Conservation (phyloP, 2,888 invertebrate species). For the Empis livida region DNA sequence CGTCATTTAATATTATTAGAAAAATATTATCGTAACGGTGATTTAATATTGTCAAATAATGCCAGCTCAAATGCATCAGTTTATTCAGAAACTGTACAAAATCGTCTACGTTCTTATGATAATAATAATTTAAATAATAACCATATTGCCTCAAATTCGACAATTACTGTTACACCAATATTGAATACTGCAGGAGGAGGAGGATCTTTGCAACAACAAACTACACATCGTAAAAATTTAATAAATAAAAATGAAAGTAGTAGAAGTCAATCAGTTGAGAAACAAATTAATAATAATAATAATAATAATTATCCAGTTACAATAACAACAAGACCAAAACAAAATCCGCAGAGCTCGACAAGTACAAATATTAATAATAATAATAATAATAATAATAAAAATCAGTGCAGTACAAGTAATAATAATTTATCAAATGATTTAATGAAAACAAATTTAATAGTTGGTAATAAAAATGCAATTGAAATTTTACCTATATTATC, state of each 20-base stretch:
- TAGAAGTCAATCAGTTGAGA: conserved; percentile 17
- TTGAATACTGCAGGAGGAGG: background rate
- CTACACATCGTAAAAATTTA: conserved; percentile 11
- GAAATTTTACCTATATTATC: conserved; percentile 27
- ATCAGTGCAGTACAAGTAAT: conserved; percentile 9
- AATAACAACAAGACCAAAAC: conserved; percentile 9
- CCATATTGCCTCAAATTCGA: conserved; percentile 22
- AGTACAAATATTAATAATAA: background rate
- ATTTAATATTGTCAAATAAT: conserved; percentile 56
- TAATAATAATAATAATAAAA: background rate
- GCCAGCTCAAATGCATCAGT: conserved; percentile 62
- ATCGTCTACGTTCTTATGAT: conserved; percentile 64
- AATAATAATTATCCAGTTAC: conserved; percentile 8
- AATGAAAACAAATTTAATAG: conserved; percentile 28
- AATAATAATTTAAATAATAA: conserved; percentile 24
- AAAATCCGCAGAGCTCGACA: conserved; percentile 9
- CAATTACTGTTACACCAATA: conserved; percentile 30
- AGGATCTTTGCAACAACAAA: background rate
- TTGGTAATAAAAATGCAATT: conserved; percentile 15
- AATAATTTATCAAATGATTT: conserved; percentile 8
- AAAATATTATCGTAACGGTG: conserved; percentile 72
- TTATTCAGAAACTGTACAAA: conserved; percentile 70
- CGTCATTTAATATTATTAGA: conserved; percentile 68
- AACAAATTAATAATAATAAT: conserved; percentile 8
- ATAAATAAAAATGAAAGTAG: conserved; percentile 2